phyloP scores from a whole-genome alignment of 92 coral and sea anemone species.

The Palythoa caribaeorum region DNA sequence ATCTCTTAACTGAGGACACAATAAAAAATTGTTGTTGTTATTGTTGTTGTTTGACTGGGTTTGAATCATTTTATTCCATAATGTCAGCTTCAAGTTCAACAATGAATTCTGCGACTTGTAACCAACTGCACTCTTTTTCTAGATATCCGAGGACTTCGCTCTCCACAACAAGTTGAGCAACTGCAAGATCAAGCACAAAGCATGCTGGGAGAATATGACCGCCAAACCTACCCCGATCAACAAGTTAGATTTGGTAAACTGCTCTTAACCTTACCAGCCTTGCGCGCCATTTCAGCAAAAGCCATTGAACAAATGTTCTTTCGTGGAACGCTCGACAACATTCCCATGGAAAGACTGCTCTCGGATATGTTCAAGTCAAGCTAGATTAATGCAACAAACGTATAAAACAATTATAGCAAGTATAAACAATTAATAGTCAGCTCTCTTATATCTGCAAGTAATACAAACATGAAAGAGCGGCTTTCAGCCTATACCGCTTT shows the following conservation, averaged over 20 bases:
- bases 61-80: no score
- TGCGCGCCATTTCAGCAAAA: constrained; percentile 77
- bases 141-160: constrained; percentile 94
- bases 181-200: constrained; percentile 99
- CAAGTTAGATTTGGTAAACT: constrained; percentile 92
- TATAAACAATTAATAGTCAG: not conserved
- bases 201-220: constrained; percentile 99
- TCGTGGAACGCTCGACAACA: constrained; percentile 87
- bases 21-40: no score
- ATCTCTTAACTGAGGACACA: no score
- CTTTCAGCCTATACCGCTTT: no score
- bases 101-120: no score
- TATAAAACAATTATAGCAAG: not conserved
- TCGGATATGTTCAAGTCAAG: constrained; percentile 93
- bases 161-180: constrained; percentile 90
- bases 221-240: constrained; percentile 84
- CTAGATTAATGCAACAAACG: not conserved
- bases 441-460: not conserved
- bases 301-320: constrained; percentile 94
- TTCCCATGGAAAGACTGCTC: constrained; percentile 90
- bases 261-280: constrained; percentile 80
- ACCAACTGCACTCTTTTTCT: not conserved
- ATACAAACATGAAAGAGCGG: no score
- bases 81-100: no score
- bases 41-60: no score